Evolutionary conservation across 2,888 invertebrate species (phyloP).

Genomic region (Watsonalla cultraria): DNA sequence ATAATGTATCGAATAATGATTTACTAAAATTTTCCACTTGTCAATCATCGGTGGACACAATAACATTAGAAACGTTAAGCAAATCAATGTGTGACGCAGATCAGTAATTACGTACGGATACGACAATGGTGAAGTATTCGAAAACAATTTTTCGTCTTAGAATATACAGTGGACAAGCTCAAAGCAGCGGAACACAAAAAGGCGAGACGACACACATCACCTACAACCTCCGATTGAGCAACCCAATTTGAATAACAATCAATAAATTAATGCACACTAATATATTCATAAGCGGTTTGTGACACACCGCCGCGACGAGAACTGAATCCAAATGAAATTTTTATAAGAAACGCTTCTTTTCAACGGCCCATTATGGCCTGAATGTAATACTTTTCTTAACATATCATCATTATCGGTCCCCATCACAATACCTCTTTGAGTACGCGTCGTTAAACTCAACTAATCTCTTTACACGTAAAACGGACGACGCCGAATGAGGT

Average conservation of each 20-base stretch:
- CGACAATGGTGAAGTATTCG: constrained; percentile 36
- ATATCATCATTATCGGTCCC: constrained; percentile 69
- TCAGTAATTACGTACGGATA: constrained; percentile 31
- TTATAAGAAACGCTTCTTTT: constrained; percentile 71
- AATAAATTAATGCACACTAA: constrained; percentile 77
- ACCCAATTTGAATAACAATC: constrained; percentile 78
- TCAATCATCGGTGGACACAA: constrained; percentile 41
- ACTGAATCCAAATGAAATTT: constrained; percentile 73
- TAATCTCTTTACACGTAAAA: constrained; percentile 76
- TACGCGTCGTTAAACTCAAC: constrained; percentile 66
- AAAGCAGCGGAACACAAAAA: constrained; percentile 58
- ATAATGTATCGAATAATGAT: constrained; percentile 11
- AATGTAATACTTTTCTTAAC: constrained; percentile 72
- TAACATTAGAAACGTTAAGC: constrained; percentile 46
- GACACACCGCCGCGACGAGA: constrained; percentile 62
- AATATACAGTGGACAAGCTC: constrained; percentile 50
- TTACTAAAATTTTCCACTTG: constrained; percentile 44
- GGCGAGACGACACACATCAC: constrained; percentile 63
- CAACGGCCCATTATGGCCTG: constrained; percentile 60
- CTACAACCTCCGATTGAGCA: constrained; percentile 76
- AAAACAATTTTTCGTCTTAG: constrained; percentile 53
- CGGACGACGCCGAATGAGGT: constrained; percentile 70
- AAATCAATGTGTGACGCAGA: constrained; percentile 46
- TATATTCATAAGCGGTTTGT: constrained; percentile 70
- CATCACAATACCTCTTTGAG: constrained; percentile 67